Conservation (phyloP, 2,797 vertebrate genomes). For the Pangasius larnaudii region DNA sequence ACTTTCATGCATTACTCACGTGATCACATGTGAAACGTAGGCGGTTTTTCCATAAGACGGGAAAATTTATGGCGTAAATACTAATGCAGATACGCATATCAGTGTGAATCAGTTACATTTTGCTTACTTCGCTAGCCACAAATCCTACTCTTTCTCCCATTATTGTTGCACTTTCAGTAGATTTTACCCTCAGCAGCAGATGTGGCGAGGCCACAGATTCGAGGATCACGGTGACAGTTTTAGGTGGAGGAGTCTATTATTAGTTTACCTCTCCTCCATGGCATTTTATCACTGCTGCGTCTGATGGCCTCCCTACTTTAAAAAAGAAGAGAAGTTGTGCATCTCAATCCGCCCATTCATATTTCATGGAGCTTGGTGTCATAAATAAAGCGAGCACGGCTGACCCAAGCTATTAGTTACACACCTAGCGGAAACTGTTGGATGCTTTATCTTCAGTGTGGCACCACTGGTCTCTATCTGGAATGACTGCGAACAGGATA, state of each 20-base stretch:
- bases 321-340: conserved; percentile 72
- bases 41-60: not conserved
- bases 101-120: not conserved
- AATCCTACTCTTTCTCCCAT: not conserved
- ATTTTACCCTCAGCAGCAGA: conserved; percentile 62
- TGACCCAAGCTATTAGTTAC: conserved; percentile 81
- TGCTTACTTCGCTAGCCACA: not conserved
- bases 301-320: conserved; percentile 78
- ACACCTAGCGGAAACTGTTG: conserved; percentile 68
- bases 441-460: conserved; percentile 72
- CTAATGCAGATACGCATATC: not conserved
- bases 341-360: conserved; percentile 79
- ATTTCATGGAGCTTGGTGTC: conserved; percentile 77
- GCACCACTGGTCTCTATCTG: conserved; percentile 60
- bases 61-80: not conserved
- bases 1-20: not conserved
- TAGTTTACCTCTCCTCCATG: conserved; percentile 81
- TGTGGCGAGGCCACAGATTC: conserved; percentile 66
- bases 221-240: conserved; percentile 81
- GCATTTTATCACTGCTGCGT: conserved; percentile 81
- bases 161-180: conserved; percentile 41
- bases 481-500: conserved; percentile 66
- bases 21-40: not conserved
- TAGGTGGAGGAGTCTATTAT: conserved; percentile 84
- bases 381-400: conserved; percentile 78